A percentile compares a stretch with the other conserved stretches of the same genome.
Conservation (phyloP, 2,113 vertebrate species). For the Solenodon paradoxus region DNA sequence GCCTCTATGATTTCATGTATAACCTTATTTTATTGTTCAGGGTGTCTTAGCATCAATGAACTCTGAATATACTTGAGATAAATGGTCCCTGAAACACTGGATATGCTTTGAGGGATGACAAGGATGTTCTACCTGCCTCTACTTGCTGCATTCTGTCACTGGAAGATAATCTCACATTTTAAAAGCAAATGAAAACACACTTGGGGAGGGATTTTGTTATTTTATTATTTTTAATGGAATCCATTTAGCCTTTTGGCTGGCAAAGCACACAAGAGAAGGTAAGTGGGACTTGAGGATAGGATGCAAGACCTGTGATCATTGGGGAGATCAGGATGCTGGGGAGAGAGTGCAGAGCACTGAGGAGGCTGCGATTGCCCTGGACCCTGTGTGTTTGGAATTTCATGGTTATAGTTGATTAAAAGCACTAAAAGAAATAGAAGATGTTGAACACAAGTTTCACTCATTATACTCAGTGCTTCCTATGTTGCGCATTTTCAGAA, state of each 20-base stretch:
- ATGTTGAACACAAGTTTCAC: background rate
- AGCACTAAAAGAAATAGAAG: background rate
- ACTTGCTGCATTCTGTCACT: accelerated
- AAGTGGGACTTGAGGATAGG: background rate
- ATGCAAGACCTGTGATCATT: accelerated
- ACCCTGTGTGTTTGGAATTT: background rate
- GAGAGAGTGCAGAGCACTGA: background rate
- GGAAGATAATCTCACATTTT: background rate
- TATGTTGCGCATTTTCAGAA: background rate
- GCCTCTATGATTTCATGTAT: background rate
- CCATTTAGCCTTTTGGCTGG: background rate
- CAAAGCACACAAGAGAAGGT: background rate
- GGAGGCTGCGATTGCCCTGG: accelerated
- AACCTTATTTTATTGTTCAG: background rate
- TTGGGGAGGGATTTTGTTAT: background rate
- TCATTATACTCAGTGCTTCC: background rate
- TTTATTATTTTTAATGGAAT: background rate
- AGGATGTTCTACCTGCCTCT: background rate
- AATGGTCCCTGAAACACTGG: background rate
- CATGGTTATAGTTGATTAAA: background rate
- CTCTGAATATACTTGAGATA: background rate
- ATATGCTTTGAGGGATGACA: background rate
- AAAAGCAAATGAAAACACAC: background rate
- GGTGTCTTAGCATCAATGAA: background rate
- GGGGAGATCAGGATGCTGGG: background rate